Evolutionary conservation across 1,140 invertebrate genomes (phyloP), one percentile per base, ranked within the genome.

Genomic region (Paraescarpia echinospica): DNA sequence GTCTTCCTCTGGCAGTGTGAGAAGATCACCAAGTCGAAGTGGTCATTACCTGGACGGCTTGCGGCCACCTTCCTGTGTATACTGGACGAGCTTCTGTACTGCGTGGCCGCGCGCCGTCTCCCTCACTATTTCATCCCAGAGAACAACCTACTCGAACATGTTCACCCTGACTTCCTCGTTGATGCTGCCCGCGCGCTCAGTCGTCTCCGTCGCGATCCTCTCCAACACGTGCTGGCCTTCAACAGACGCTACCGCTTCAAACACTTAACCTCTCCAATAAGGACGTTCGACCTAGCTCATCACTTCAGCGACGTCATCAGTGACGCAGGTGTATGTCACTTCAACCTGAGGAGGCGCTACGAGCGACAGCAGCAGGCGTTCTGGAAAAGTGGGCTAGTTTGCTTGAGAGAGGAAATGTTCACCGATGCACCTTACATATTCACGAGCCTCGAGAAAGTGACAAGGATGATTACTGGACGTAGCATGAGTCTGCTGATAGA

Each of bases 111-210:
- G 14, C 41, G 14, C 41, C 22, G n/a, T 51, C 33, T 91, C 18
- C 91, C 91, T 48, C 91, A 91, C 91, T 91, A 91, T 34, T 91
- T 91, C 41, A 48, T 48, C 41, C 91, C 91, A 27, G 4, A 91
- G 33, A 91, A 91, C 41, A 91, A 91, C 41, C 91, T 91, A 2
- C 34, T 91, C 18, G 34, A 34, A 33, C 41, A 41, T 33, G 48
- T 91, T 31, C 9, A 34, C 35, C 4, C 90, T 5, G 90, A 90
- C 35, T 90, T 90, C 90, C 34, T 90, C 18, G 90, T 33, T 6
- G 90, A 90, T 22, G n/a, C n/a, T 18, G 33, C 34, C 90, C 34
- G 1, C 18, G 5, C 34, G n/a, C 18, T 90, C 22, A 90, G 35
- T 41, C n/a, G 33, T 18, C 18, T 90, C 34, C 34, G 90, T 0